These are phyloP conservation scores for Hozukius guyotensis DNA, from an alignment of 2,797 vertebrate genomes.

Conservation along the genomic window DNA sequence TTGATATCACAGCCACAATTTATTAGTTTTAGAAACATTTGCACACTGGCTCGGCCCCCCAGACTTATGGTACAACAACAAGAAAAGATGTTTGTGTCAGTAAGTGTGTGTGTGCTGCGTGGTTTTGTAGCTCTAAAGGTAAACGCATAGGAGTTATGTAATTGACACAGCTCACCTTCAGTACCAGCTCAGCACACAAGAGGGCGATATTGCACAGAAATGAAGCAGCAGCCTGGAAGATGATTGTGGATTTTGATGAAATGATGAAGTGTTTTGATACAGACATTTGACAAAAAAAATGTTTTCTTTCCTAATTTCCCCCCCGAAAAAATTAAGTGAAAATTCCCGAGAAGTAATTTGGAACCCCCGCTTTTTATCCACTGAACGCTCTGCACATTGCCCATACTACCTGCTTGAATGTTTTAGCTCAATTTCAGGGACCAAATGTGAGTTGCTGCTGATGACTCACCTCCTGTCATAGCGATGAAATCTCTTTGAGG, in stretches of 20 bases:
- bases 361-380: neutral
- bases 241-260: slow-evolving; percentile 25
- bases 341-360: neutral
- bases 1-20: neutral
- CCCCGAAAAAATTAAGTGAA: neutral
- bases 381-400: slow-evolving; percentile 11
- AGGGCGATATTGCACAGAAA: slow-evolving; percentile 53
- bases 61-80: neutral
- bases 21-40: slow-evolving; percentile 26
- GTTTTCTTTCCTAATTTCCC: neutral
- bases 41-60: slow-evolving; percentile 18
- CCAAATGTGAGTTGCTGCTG: slow-evolving; percentile 55
- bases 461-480: slow-evolving; percentile 49
- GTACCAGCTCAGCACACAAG: slow-evolving; percentile 63
- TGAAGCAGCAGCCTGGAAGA: slow-evolving; percentile 18
- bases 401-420: slow-evolving; percentile 48
- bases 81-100: neutral
- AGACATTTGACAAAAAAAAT: neutral
- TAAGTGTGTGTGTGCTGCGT: neutral
- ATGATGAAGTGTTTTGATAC: slow-evolving; percentile 29
- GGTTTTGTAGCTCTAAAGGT: slow-evolving; percentile 24
- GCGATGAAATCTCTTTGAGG: slow-evolving; percentile 36
- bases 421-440: slow-evolving; percentile 65
- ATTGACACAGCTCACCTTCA: slow-evolving; percentile 64
- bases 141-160: slow-evolving; percentile 42